Evolutionary conservation across 2,797 vertebrate species (phyloP).

Genomic region (Masticophis lateralis): DNA sequence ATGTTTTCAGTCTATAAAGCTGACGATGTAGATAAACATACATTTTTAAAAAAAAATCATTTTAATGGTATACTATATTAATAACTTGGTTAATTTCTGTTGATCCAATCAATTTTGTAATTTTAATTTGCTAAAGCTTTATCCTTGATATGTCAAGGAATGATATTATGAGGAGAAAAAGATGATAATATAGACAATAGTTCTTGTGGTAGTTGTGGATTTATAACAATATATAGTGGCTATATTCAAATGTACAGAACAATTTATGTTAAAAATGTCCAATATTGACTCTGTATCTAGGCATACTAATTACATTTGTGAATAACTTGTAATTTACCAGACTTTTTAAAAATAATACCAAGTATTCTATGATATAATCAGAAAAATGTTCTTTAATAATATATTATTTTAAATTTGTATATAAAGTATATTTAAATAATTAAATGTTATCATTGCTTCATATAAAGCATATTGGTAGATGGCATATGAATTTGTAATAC

Average conservation of each 20-base stretch:
- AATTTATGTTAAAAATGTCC: not conserved
- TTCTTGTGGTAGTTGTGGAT: not conserved
- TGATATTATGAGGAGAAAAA: not conserved
- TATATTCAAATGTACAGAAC: not conserved
- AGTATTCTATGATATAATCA: not conserved
- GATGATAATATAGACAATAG: not conserved
- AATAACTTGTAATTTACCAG: not conserved
- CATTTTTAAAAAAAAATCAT: not conserved
- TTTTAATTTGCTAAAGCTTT: not conserved
- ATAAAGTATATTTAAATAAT: slow-evolving; percentile 31
- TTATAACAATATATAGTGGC: not conserved
- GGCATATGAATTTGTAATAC: not conserved
- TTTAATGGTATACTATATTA: not conserved
- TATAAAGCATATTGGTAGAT: not conserved
- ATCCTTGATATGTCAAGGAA: not conserved
- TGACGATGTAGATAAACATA: not conserved
- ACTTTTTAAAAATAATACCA: not conserved
- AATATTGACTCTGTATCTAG: too few relatives aligned
- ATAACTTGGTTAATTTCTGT: not conserved
- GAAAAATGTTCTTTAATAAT: not conserved
- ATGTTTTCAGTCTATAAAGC: not conserved
- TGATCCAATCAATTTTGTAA: not conserved
- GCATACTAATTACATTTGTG: not conserved
- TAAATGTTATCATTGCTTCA: not conserved
- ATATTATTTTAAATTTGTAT: not conserved